These are phyloP conservation scores for Lates calcarifer DNA, from an alignment of 2,113 vertebrate genomes.

Conservation along the genomic window DNA sequence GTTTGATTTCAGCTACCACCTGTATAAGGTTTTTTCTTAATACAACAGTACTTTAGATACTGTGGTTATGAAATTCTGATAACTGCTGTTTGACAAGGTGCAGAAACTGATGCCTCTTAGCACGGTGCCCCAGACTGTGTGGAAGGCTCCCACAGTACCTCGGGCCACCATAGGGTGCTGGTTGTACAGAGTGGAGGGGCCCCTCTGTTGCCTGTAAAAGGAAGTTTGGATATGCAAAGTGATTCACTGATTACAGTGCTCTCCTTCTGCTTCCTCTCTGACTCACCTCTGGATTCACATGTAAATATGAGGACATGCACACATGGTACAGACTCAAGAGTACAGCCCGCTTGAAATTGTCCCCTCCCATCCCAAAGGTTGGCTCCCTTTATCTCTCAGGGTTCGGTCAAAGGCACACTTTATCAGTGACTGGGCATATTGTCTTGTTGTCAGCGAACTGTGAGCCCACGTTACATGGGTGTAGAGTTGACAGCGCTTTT, in stretches of 20 bases:
- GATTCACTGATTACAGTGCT: constrained; percentile 47
- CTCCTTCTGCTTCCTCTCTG: constrained; percentile 68
- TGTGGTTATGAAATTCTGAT: constrained; percentile 64
- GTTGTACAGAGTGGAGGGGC: constrained; percentile 27
- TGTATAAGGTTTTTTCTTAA: constrained; percentile 23
- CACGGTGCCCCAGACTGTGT: constrained; percentile 41
- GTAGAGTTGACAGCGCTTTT: constrained; percentile 26
- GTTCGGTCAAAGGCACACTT: constrained; percentile 56
- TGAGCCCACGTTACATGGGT: constrained; percentile 7
- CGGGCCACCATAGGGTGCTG: constrained; percentile 40
- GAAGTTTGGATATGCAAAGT: constrained; percentile 78
- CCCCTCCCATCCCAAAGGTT: constrained; percentile 65
- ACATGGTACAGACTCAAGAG: constrained; percentile 31
- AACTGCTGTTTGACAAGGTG: constrained; percentile 55
- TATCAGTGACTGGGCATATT: constrained; percentile 55
- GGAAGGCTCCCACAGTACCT: constrained; percentile 33
- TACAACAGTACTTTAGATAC: constrained; percentile 47
- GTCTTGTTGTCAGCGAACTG: constrained; percentile 39
- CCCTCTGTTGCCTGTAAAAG: constrained; percentile 64
- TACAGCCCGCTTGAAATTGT: constrained; percentile 25
- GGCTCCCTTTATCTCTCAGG: constrained; percentile 64
- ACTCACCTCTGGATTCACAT: constrained; percentile 70
- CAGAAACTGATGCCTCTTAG: constrained; percentile 28
- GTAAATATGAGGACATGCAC: constrained; percentile 65
- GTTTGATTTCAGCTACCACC: constrained; percentile 30